Conservation (phyloP, 1,140 invertebrate genomes). For the Reticulitermes speratus region DNA sequence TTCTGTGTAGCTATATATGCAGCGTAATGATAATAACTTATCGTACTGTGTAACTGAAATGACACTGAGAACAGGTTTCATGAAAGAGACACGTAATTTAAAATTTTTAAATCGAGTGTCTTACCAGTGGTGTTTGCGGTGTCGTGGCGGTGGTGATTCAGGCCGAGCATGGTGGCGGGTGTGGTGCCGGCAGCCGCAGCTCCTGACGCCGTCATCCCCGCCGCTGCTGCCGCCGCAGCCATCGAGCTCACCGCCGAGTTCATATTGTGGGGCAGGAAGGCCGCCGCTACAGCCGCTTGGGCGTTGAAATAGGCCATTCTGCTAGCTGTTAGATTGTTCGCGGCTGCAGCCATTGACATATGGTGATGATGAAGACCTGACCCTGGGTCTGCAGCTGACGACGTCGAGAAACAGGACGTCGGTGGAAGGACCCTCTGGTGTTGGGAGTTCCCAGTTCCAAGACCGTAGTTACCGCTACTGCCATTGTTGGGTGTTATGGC, state of each 20-base stretch:
- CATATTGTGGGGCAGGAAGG: constrained; percentile 70
- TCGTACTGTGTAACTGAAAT: too few relatives aligned
- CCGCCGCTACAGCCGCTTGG: constrained; percentile 82
- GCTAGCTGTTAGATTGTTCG: constrained; percentile 61
- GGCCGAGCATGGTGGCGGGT: constrained; percentile 50
- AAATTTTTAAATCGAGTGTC: background rate
- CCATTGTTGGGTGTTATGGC: constrained; percentile 49
- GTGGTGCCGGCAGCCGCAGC: constrained; percentile 50
- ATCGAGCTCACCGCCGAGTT: constrained; percentile 34
- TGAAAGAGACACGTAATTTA: too few relatives aligned
- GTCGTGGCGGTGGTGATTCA: constrained; percentile 30
- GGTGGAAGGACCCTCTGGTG: constrained; percentile 21
- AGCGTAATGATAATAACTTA: too few relatives aligned
- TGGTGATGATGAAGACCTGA: constrained; percentile 57
- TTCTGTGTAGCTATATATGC: too few relatives aligned
- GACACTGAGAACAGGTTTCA: too few relatives aligned
- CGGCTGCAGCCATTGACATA: constrained; percentile 61
- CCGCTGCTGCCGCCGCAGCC: constrained; percentile 32
- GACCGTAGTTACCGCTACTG: constrained; percentile 45
- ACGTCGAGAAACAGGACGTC: constrained; percentile 40
- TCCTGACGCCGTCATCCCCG: constrained; percentile 22
- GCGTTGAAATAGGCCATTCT: constrained; percentile 85
- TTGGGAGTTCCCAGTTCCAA: constrained; percentile 39
- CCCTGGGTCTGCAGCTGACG: constrained; percentile 42
- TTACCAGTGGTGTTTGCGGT: constrained; percentile 33